Evolutionary conservation across 2,797 vertebrate genomes (phyloP).

Genomic region (Scyliorhinus canicula): DNA sequence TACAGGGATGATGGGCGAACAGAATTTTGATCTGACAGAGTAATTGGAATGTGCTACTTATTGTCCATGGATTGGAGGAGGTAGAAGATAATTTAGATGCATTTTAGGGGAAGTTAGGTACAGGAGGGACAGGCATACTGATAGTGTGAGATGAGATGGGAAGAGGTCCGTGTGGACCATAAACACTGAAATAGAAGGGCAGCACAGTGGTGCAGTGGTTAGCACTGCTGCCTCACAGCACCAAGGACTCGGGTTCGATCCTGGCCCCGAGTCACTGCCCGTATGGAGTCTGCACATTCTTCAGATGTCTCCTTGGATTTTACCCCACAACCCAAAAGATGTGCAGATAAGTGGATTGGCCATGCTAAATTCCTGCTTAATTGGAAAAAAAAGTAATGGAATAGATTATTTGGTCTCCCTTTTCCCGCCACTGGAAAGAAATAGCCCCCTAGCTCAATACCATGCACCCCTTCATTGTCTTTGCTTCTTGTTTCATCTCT

Average conservation of each 20-base stretch:
- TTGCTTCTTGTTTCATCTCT: not conserved
- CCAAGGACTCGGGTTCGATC: no score
- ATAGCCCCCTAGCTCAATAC: not conserved
- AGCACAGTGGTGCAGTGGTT: no score
- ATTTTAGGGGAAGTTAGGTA: not conserved
- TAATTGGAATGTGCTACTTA: not conserved
- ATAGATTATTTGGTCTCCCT: not conserved
- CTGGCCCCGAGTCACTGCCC: no score
- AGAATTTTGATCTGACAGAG: not conserved
- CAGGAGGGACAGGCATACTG: not conserved
- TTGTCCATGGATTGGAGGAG: not conserved
- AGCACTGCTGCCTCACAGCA: no score
- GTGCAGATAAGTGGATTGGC: no score
- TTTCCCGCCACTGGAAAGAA: not conserved
- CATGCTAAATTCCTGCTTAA: no score
- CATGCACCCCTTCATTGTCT: not conserved
- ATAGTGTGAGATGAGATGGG: not conserved
- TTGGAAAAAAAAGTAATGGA: not conserved
- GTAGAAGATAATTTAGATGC: not conserved
- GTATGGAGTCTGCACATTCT: no score
- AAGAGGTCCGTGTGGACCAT: no score
- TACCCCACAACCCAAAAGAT: no score
- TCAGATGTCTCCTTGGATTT: no score
- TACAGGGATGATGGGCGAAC: no score
- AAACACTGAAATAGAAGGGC: no score